Base-by-base conservation (phyloP, 1,140 invertebrate species). In the Drosophila leontia region DNA sequence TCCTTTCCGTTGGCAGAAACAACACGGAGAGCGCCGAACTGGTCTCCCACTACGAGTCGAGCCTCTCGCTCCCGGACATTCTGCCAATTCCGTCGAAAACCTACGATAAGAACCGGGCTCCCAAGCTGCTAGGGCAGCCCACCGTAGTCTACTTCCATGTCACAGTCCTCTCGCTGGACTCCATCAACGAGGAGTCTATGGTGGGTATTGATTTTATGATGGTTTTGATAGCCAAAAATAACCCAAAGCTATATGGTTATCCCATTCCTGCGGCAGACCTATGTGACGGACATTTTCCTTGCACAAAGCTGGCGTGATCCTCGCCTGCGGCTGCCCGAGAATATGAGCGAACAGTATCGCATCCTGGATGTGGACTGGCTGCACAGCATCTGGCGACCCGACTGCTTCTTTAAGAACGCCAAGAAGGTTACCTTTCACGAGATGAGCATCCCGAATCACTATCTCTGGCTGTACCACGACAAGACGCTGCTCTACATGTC, bases 371-470 rank as follows among this genome's bases (percentile, higher is more conserved):
- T 98, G 23, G 96, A 97, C 78, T 98, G 97, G 97, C 93, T 98
- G 78, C 96, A 97, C 92, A 96, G 95, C 91, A 98, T 98, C 92
- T 98, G 97, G 97, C 94, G 97, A 61, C 97, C 97, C 0, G 97
- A 98, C 93, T 97, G 97, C 92, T 98, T 98, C 93, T 98, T 98
- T 92, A 98, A 98, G 93, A 98, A 98, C 92, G 97, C 97, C 41
- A 98, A 98, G 92, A 97, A 97, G 92, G 97, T 98, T 29, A 98
- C 97, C 3, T 98, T 98, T 81, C 97, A 98, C 78, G 97, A 98
- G 94, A 98, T 98, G 97, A 98, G 96, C 88, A 97, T 98, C 92
- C 97, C 97, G 0, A 98, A 98, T 93, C 97, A 98, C 93, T 98
- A 98, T 93, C 94, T 98, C 3, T 98, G 97, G 97, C 92, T 98